Percentiles rank a stretch among this genome's conserved stretches.
Evolutionary conservation across 2,113 vertebrate species (phyloP).

Genomic region (Sylvilagus bachmani): DNA sequence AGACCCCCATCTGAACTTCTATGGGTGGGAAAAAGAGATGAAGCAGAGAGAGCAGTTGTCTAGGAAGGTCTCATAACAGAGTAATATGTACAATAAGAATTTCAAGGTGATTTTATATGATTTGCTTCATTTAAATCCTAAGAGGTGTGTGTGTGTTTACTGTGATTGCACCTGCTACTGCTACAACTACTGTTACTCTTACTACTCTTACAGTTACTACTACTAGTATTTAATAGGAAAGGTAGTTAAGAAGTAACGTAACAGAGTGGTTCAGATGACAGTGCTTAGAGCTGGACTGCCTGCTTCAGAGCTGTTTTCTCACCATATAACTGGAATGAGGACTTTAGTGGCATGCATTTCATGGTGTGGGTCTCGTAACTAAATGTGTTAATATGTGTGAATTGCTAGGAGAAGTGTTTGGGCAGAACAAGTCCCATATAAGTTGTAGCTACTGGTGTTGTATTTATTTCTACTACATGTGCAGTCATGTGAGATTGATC

Average conservation of each 20-base stretch:
- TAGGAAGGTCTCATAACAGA: background rate
- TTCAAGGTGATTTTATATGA: background rate
- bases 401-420: background rate
- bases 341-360: background rate
- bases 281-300: background rate
- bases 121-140: constrained; percentile 30
- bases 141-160: background rate
- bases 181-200: background rate
- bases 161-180: background rate
- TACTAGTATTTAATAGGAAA: background rate
- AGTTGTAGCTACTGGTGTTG: background rate
- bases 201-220: background rate
- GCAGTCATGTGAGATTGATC: background rate
- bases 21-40: background rate
- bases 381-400: background rate
- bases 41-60: background rate
- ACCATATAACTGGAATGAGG: background rate
- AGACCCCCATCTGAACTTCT: constrained; percentile 55
- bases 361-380: background rate
- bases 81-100: background rate
- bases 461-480: background rate
- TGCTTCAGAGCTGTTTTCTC: constrained; percentile 27
- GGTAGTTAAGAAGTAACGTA: background rate
- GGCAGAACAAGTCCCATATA: background rate
- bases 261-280: background rate